These are phyloP conservation scores for Haplotaxodon microlepis DNA, from an alignment of 2,113 vertebrate genomes.

Conservation along the genomic window DNA sequence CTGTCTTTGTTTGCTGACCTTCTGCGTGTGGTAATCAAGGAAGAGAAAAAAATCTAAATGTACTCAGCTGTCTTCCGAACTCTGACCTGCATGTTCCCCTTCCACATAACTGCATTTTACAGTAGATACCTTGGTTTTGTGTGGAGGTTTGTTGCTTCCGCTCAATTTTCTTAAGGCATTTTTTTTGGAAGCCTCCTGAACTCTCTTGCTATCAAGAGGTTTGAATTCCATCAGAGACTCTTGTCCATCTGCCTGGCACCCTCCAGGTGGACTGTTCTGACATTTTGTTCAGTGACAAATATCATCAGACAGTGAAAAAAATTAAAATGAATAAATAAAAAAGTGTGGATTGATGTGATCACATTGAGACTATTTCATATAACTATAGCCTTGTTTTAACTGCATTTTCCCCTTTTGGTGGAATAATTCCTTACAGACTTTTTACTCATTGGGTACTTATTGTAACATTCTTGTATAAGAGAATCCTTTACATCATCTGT, in stretches of 20 bases:
- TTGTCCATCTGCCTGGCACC: conserved; percentile 17
- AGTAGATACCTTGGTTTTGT: not conserved
- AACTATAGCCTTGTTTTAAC: not conserved
- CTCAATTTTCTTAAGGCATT: not conserved
- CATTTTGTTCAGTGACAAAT: conserved; percentile 37
- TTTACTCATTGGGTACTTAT: not conserved
- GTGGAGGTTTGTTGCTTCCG: not conserved
- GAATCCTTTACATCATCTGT: not conserved
- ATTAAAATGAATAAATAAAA: not conserved
- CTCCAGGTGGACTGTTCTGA: conserved; percentile 31
- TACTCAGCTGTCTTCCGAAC: not conserved
- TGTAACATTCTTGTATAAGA: not conserved
- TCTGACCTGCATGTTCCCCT: not conserved
- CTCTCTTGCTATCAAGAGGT: not conserved
- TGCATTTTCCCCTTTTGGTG: not conserved
- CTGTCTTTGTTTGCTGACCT: not conserved
- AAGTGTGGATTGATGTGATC: not conserved
- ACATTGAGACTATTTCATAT: not conserved
- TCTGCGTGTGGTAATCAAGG: not conserved
- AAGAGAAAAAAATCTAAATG: not conserved
- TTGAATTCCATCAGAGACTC: conserved; percentile 25
- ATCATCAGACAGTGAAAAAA: not conserved
- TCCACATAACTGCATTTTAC: not conserved
- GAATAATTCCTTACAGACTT: not conserved
- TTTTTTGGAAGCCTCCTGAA: not conserved